Evolutionary conservation across 2,888 invertebrate species (phyloP).

Genomic region (Hirudinaria manillensis): DNA sequence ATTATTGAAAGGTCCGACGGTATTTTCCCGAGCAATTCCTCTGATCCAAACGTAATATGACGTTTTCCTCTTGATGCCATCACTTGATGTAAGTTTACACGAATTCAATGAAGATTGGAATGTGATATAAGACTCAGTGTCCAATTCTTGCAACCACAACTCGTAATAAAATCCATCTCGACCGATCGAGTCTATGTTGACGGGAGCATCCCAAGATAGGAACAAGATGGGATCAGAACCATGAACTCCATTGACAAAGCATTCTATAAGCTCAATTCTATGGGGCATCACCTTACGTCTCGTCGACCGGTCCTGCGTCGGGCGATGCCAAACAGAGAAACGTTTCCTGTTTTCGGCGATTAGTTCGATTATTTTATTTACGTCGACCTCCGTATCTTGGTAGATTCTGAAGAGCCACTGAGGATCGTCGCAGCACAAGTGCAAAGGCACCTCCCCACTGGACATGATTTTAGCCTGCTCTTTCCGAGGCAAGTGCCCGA

Average conservation of each 20-base stretch:
- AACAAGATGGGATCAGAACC: neutral
- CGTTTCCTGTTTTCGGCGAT: conserved; percentile 37
- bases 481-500: conserved; percentile 49
- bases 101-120: conserved; percentile 36
- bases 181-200: conserved; percentile 40
- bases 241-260: neutral
- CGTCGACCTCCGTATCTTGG: conserved; percentile 57
- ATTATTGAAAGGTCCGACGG: conserved; percentile 42
- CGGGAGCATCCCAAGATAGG: conserved; percentile 44
- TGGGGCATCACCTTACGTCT: conserved; percentile 26
- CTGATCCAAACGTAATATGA: conserved; percentile 44
- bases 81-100: conserved; percentile 31
- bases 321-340: neutral
- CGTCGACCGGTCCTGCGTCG: neutral
- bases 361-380: conserved; percentile 41
- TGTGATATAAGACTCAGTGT: conserved; percentile 35
- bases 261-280: conserved; percentile 26
- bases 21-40: conserved; percentile 38
- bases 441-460: conserved; percentile 50
- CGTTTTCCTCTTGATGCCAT: conserved; percentile 33
- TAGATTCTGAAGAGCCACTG: conserved; percentile 57
- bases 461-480: conserved; percentile 47
- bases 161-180: conserved; percentile 41
- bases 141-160: conserved; percentile 42
- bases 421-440: conserved; percentile 57